A percentile compares a stretch with the other conserved stretches of the same genome.
Conservation (phyloP, 2,113 vertebrate genomes). For the Gavialis gangeticus region DNA sequence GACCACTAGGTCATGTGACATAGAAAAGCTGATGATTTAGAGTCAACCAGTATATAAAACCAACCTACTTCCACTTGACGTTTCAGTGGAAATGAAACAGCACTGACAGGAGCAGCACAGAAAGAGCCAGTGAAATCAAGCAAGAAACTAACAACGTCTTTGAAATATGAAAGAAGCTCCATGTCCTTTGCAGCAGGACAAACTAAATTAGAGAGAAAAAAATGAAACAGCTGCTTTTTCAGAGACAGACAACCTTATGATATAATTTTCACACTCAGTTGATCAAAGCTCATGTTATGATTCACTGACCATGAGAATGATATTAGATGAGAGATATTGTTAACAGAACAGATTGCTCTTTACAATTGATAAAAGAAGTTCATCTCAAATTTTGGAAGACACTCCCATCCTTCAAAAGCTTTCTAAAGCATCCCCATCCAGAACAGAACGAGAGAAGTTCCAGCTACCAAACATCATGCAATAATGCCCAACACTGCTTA, state of each 20-base stretch:
- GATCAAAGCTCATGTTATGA: constrained; percentile 64
- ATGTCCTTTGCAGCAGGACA: constrained; percentile 56
- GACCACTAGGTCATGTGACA: neutral
- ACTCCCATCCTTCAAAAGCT: neutral
- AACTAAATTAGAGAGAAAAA: constrained; percentile 66
- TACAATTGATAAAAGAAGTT: neutral
- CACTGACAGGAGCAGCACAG: constrained; percentile 14
- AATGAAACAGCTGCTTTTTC: constrained; percentile 69
- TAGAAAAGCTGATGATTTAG: constrained; percentile 14
- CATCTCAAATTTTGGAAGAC: constrained; percentile 27
- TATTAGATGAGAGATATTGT: constrained; percentile 9
- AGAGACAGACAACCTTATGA: constrained; percentile 56
- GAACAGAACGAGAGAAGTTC: neutral
- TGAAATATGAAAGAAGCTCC: constrained; percentile 64
- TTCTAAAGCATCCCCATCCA: neutral
- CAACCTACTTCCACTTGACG: neutral
- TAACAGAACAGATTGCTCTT: constrained; percentile 69
- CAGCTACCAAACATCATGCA: neutral
- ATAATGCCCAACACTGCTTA: neutral
- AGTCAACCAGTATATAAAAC: constrained; percentile 11
- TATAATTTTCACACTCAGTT: constrained; percentile 66
- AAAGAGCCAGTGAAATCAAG: constrained; percentile 40
- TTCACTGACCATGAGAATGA: constrained; percentile 69
- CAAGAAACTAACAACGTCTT: constrained; percentile 13
- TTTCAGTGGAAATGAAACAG: constrained; percentile 42